These are phyloP conservation scores for Macroramphosus scolopax DNA, from an alignment of 2,797 vertebrate genomes.

Conservation along the genomic window DNA sequence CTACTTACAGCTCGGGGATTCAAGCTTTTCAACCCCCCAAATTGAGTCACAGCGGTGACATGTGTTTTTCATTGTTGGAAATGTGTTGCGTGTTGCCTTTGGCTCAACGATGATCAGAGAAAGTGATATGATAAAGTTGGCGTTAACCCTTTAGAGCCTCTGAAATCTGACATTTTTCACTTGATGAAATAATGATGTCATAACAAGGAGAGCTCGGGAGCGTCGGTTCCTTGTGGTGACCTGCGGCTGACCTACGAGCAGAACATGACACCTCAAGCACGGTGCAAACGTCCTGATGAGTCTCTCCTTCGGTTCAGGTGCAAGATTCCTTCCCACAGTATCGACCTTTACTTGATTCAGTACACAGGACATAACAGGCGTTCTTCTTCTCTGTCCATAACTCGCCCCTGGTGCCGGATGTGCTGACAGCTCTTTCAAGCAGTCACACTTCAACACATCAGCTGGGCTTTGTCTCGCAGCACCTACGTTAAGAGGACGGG, in stretches of 20 bases:
- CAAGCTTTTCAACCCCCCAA: conserved; percentile 58
- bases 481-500: conserved; percentile 38
- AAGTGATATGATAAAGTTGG: conserved; percentile 70
- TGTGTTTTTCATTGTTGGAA: conserved; percentile 70
- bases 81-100: conserved; percentile 68
- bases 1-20: conserved; percentile 58
- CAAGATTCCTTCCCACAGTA: too few species aligned
- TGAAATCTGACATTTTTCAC: conserved; percentile 56
- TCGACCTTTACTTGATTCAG: too few species aligned
- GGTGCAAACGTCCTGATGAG: too few species aligned
- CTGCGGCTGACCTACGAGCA: conserved; percentile 47
- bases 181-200: conserved; percentile 61
- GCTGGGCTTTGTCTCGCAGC: conserved; percentile 53
- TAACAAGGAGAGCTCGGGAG: conserved; percentile 28
- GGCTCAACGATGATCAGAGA: conserved; percentile 58
- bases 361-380: too few species aligned
- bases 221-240: too few species aligned
- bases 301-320: too few species aligned
- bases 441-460: conserved; percentile 46
- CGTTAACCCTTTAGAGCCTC: conserved; percentile 49
- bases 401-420: conserved; percentile 17
- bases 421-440: conserved; percentile 51
- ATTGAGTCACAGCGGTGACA: conserved; percentile 66
- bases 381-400: conserved; percentile 13
- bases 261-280: conserved; percentile 51